phyloP scores from a whole-genome alignment of 2,797 vertebrate genomes.

The Percopsis omiscomaycus region DNA sequence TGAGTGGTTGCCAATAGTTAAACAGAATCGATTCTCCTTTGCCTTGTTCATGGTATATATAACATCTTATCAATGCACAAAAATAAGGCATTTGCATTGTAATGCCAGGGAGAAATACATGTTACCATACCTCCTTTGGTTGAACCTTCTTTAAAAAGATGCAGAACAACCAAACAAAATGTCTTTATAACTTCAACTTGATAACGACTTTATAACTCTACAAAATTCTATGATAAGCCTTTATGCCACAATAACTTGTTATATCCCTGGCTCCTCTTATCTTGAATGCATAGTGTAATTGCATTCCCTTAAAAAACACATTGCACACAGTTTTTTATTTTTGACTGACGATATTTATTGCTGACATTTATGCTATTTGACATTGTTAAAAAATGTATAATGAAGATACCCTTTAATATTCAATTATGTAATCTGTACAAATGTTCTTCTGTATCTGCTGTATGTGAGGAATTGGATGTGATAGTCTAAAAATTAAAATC shows the following conservation, averaged over 20 bases:
- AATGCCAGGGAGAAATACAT: constrained; percentile 4
- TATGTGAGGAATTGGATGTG: neutral
- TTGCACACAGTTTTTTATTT: neutral
- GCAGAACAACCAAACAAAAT: neutral
- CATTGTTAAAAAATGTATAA: constrained; percentile 14
- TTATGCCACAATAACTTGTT: constrained; percentile 2
- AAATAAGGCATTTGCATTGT: constrained; percentile 10
- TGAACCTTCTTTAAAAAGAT: too few species aligned
- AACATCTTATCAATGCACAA: constrained; percentile 3
- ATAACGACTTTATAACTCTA: neutral
- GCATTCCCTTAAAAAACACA: constrained; percentile 48
- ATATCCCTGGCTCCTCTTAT: constrained; percentile 52
- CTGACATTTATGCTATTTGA: constrained; percentile 39
- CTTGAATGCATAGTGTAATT: constrained; percentile 55
- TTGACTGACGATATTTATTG: constrained; percentile 17
- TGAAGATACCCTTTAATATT: constrained; percentile 22
- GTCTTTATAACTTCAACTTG: neutral
- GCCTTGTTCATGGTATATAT: neutral
- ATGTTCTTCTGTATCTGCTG: constrained; percentile 40
- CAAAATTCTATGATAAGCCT: constrained; percentile 23
- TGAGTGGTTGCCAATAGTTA: neutral
- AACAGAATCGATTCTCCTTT: neutral
- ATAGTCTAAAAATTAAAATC: too few species aligned
- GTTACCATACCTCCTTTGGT: too few species aligned
- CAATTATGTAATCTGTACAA: constrained; percentile 20